Percentiles rank a stretch among this genome's conserved stretches.
Evolutionary conservation across 1,140 invertebrate genomes (phyloP).

Genomic region (Mycetomoellerius zeteki): DNA sequence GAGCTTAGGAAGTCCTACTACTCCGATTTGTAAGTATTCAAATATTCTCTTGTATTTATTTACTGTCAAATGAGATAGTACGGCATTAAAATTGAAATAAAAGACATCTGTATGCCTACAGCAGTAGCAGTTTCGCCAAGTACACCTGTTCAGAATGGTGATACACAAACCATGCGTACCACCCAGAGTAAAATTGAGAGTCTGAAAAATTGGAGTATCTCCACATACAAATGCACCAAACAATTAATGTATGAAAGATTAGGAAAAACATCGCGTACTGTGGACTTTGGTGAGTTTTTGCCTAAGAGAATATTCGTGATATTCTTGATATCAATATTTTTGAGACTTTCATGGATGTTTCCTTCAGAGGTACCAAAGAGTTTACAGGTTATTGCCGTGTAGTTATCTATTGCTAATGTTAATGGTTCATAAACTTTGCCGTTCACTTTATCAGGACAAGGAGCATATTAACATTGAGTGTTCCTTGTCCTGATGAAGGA

Average conservation of each 20-base stretch:
- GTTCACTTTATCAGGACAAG: no score
- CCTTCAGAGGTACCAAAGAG: no score
- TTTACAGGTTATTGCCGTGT: no score
- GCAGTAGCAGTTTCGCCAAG: conserved; percentile 84
- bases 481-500: no score
- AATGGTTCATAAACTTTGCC: no score
- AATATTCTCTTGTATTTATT: background rate
- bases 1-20: conserved; percentile 74
- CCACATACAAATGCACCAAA: conserved; percentile 98
- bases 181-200: conserved; percentile 94
- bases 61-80: background rate
- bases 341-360: no score
- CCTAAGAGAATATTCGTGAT: background rate
- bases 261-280: conserved; percentile 96
- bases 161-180: conserved; percentile 88
- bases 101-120: conserved; percentile 65
- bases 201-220: conserved; percentile 98
- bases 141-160: conserved; percentile 89
- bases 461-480: no score
- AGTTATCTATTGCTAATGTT: no score
- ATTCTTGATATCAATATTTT: background rate
- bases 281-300: conserved; percentile 91
- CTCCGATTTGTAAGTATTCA: conserved; percentile 78
- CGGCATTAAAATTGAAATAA: conserved; percentile 16
- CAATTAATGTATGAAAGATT: conserved; percentile 98